These are phyloP conservation scores for Mus musculus DNA, from an alignment of 2,113 vertebrate genomes.

Conservation along the genomic window DNA sequence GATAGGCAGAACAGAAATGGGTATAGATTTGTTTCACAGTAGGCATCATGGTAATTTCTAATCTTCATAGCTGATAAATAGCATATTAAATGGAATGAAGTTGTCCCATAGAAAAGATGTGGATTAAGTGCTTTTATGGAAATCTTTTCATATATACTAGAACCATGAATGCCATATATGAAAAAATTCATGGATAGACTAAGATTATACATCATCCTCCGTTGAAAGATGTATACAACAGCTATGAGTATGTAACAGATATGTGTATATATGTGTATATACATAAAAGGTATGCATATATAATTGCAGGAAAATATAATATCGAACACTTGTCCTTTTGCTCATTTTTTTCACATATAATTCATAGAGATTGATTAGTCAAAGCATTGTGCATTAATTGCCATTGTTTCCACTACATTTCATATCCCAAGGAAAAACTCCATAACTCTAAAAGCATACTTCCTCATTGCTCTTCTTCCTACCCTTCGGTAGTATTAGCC, in stretches of 20 bases:
- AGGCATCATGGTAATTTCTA: background rate
- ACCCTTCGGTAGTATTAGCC: background rate
- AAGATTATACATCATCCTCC: background rate
- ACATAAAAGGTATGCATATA: background rate
- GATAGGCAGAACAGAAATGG: background rate
- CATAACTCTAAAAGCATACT: background rate
- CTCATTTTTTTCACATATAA: background rate
- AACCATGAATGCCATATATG: background rate
- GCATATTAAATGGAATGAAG: background rate
- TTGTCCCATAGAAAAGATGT: background rate
- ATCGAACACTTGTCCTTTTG: background rate
- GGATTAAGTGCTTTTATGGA: background rate
- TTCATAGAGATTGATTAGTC: background rate
- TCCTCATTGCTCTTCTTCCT: accelerated
- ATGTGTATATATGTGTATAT: too few relatives aligned
- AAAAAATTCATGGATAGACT: background rate
- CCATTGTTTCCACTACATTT: background rate
- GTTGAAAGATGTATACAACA: background rate
- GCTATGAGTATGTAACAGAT: too few relatives aligned
- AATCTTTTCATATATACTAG: background rate
- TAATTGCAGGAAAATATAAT: background rate
- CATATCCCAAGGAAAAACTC: background rate
- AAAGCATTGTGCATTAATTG: background rate
- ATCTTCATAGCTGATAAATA: slow-evolving; percentile 41
- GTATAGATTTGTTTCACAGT: background rate